Evolutionary conservation across 1,140 invertebrate genomes (phyloP).

Genomic region (Lepidurus packardi): DNA sequence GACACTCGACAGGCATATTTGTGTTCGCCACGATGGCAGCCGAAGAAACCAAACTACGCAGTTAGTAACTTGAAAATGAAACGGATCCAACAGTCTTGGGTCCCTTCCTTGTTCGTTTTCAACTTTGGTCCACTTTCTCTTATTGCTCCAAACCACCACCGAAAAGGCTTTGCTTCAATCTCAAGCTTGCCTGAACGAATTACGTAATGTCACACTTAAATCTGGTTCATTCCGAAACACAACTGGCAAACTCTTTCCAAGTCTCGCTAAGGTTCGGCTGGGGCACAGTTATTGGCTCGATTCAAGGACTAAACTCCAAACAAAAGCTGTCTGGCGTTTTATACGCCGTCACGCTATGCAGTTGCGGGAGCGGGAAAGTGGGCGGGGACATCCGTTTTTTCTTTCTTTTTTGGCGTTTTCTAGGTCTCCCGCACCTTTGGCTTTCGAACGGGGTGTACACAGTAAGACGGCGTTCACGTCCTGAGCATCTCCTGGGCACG

Average conservation of each 20-base stretch:
- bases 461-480: not conserved
- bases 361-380: not conserved
- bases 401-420: not conserved
- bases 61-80: not conserved
- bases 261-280: not conserved
- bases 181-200: too few relatives aligned
- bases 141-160: too few relatives aligned
- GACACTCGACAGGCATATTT: constrained; percentile 32
- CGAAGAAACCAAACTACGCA: not conserved
- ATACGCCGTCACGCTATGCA: constrained; percentile 7
- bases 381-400: constrained; percentile 6
- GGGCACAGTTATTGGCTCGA: not conserved
- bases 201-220: too few relatives aligned
- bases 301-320: constrained; percentile 15
- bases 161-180: too few relatives aligned
- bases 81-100: not conserved
- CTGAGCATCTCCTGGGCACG: constrained; percentile 1
- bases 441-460: not conserved
- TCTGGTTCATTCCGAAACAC: too few relatives aligned
- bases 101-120: not conserved
- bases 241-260: not conserved
- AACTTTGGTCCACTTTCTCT: too few relatives aligned
- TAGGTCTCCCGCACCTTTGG: constrained; percentile 13
- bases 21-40: constrained; percentile 15
- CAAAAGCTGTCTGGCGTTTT: not conserved